Evolutionary conservation across 2,888 invertebrate genomes (phyloP), one percentile per base, ranked within the genome.

Genomic region (Hermaeophaga mercurialis): DNA sequence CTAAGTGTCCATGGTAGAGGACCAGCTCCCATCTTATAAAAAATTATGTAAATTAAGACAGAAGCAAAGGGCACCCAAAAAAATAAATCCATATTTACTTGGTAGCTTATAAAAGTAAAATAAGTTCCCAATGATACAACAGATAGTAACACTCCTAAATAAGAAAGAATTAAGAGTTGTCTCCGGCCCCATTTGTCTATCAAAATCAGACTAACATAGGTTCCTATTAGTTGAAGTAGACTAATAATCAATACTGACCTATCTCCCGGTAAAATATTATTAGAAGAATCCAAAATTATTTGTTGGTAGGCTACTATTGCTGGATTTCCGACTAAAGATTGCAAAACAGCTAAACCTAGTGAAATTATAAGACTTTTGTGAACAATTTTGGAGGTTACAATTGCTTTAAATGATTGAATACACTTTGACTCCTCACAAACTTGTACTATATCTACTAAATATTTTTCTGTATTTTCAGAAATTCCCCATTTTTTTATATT

Each of bases 1-100:
- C 90, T 84, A 31, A 92, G 85, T 0, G 90, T 87, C 91, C 91
- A 91, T 0, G 90, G 87, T 31, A 91, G 74, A 0, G 90, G 88
- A 1, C 94, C 91, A 47, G 88, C 83, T 1, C 85, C 84, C 77
- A 70, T 3, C 60, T 89, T 87, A 78, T 90, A 91, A 0, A 86
- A 84, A 48, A 86, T 77, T 56, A 90, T 87, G 78, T 86, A 91
- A 9, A 87, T 63, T 1, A 91, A 81, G 26, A 91, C 75, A 0
- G 89, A 84, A 3, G 84, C 73, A 3, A 91, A 81, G 0, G 91
- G 91, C 33, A 91, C 73, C 85, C 88, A 90, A 0, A 81, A 75
- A 36, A 90, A 79, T 0, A 24, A 7, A n/a, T 43, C 41, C 7
- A 66, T 15, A 36, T 67, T 48, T 7, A 54, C 57, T 11, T 48